phyloP scores from a whole-genome alignment of 2,888 invertebrate species.

The Sesia bembeciformis region DNA sequence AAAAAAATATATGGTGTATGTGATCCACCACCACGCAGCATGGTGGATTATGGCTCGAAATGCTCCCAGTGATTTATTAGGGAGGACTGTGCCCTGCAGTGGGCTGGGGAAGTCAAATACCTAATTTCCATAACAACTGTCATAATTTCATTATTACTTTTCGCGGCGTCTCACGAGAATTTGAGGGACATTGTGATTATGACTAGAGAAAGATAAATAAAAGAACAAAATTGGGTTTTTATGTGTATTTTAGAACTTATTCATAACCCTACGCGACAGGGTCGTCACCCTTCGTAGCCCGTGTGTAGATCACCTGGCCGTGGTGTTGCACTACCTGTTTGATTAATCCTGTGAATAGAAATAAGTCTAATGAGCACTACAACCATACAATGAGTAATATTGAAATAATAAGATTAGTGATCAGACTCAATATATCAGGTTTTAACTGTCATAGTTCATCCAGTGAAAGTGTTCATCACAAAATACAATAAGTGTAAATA shows the following conservation, averaged over 20 bases:
- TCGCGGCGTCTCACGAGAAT: not conserved
- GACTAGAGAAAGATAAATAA: constrained; percentile 3
- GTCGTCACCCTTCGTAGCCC: constrained; percentile 96
- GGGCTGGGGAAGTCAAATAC: not conserved
- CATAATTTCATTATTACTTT: no score
- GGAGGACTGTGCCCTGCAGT: not conserved
- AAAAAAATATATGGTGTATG: not conserved
- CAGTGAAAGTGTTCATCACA: constrained; percentile 51
- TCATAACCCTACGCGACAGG: constrained; percentile 78
- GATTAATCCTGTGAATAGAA: constrained; percentile 82
- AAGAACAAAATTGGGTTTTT: constrained; percentile 26
- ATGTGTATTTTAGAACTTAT: constrained; percentile 57
- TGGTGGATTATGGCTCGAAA: no score
- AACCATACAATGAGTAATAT: not conserved
- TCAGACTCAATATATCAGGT: constrained; percentile 80
- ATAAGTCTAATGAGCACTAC: not conserved
- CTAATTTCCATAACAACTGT: no score
- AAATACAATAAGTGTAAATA: not conserved
- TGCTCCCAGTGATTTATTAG: no score
- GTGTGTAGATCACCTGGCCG: constrained; percentile 97
- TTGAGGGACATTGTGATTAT: not conserved
- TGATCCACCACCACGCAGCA: no score
- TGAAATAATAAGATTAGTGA: constrained; percentile 1
- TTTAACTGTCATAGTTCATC: constrained; percentile 52
- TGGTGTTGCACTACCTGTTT: constrained; percentile 97